A percentile compares a stretch with the other conserved stretches of the same genome.
phyloP scores from a whole-genome alignment of 2,797 vertebrate genomes.

The Orientallactaga sibirica region DNA sequence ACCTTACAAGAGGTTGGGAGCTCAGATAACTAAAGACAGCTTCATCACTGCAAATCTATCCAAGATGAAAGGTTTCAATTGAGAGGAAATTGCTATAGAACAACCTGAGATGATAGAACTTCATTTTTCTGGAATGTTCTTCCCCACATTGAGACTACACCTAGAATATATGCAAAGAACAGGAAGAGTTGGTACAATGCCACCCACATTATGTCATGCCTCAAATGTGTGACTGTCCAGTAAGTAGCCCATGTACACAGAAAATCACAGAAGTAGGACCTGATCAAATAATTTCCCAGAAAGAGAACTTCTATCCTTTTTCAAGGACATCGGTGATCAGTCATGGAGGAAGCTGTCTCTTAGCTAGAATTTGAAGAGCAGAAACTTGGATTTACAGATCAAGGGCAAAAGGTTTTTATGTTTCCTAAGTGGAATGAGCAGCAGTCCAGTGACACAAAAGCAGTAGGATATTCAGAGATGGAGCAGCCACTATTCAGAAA shows the following conservation, averaged over 20 bases:
- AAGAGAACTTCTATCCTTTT: neutral
- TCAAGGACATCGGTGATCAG: neutral
- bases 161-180: neutral
- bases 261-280: neutral
- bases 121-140: neutral
- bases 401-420: neutral
- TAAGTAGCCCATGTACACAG: no score
- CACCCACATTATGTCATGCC: accelerated
- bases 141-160: no score
- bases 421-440: neutral
- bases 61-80: no score
- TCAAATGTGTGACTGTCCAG: neutral
- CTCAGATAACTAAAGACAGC: no score
- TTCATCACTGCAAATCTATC: no score
- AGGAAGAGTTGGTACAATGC: neutral
- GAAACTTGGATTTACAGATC: neutral
- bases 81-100: no score
- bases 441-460: neutral
- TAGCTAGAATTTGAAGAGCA: neutral
- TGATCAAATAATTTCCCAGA: neutral
- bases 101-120: neutral
- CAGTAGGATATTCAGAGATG: neutral
- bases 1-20: no score
- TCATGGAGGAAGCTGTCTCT: neutral
- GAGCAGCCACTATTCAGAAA: no score